These are phyloP conservation scores for Dipodomys spectabilis DNA, from an alignment of 2,113 vertebrate genomes.

Conservation along the genomic window DNA sequence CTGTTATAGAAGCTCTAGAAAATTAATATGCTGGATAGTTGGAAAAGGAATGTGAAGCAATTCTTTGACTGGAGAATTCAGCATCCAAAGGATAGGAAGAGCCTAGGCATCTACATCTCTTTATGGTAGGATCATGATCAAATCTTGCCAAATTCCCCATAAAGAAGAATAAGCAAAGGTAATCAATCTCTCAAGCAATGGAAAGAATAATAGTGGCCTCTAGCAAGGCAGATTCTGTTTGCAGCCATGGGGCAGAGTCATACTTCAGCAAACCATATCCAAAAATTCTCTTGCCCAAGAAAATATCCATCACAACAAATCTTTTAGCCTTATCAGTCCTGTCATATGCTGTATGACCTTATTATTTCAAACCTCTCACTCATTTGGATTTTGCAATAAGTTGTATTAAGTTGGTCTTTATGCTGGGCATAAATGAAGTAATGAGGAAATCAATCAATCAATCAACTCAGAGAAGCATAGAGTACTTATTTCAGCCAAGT, in stretches of 20 bases:
- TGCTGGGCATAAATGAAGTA: neutral
- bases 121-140: neutral
- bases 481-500: neutral
- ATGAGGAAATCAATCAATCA: conserved; percentile 38
- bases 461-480: neutral
- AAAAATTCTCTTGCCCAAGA: conserved; percentile 50
- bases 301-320: conserved; percentile 52
- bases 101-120: neutral
- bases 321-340: neutral
- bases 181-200: conserved; percentile 33
- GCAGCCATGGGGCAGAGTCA: neutral
- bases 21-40: neutral
- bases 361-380: conserved; percentile 41
- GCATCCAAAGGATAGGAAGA: neutral
- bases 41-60: neutral
- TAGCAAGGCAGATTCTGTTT: conserved; percentile 12
- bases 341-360: neutral
- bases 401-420: conserved; percentile 6
- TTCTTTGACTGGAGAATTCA: neutral
- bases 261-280: conserved; percentile 44
- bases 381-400: conserved; percentile 19
- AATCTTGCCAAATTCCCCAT: conserved; percentile 18
- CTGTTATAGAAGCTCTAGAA: neutral
- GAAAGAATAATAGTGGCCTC: neutral
- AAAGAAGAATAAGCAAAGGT: conserved; percentile 32